phyloP scores from a whole-genome alignment of 1,140 invertebrate species.

The Calephelis virginiensis region DNA sequence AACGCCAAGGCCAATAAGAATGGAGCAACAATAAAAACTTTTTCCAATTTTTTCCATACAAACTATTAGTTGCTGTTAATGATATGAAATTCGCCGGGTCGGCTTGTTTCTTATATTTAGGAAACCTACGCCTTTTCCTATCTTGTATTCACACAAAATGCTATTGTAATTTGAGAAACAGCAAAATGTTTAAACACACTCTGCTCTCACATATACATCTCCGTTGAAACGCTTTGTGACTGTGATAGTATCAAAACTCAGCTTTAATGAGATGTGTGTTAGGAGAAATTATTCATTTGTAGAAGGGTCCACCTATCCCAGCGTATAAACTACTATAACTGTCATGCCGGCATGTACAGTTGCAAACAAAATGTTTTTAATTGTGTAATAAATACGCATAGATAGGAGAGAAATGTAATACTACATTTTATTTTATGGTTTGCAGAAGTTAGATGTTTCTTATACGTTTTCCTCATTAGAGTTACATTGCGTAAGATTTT shows the following conservation, averaged over 20 bases:
- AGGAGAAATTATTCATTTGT: slow-evolving; percentile 15
- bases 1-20: no score
- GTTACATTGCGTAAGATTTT: no score
- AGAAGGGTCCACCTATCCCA: slow-evolving; percentile 11
- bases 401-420: background rate
- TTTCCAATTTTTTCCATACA: no score
- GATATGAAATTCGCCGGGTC: no score
- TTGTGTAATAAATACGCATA: slow-evolving; percentile 16
- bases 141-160: no score
- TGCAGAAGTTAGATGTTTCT: background rate
- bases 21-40: no score
- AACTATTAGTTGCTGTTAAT: no score
- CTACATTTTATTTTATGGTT: slow-evolving; percentile 5
- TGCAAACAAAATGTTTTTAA: slow-evolving; percentile 17
- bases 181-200: no score
- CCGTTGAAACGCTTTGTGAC: slow-evolving; percentile 10
- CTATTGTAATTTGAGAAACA: no score
- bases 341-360: slow-evolving; percentile 13
- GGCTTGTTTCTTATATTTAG: no score
- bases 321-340: slow-evolving; percentile 16
- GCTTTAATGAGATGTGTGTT: slow-evolving; percentile 14
- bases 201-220: background rate
- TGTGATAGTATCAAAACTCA: slow-evolving; percentile 16
- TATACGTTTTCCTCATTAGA: background rate
- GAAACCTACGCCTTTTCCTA: no score